Percentiles rank a stretch among this genome's conserved stretches.
phyloP scores from a whole-genome alignment of 1,140 invertebrate species.

The Thalassaphorura encarpata region DNA sequence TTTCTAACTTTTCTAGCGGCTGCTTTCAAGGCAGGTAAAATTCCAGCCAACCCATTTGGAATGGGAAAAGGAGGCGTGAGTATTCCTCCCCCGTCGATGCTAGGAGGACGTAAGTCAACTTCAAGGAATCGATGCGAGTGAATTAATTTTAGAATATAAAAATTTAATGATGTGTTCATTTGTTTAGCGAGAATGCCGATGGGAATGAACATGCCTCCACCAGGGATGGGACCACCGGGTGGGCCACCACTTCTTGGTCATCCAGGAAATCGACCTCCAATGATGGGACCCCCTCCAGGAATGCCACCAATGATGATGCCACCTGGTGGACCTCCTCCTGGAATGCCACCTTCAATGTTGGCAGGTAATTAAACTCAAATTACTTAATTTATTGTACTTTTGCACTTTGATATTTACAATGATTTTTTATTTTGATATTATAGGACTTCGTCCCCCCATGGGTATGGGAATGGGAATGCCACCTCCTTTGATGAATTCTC shows the following conservation, averaged over 20 bases:
- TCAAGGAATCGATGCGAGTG: neutral
- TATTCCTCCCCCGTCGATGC: slow-evolving; percentile 46
- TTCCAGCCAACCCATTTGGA: slow-evolving; percentile 79
- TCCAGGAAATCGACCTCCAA: slow-evolving; percentile 7
- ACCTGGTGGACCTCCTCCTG: slow-evolving; percentile 32
- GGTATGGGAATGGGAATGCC: slow-evolving; percentile 31
- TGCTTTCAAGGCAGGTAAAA: slow-evolving; percentile 90
- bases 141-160: neutral
- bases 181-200: neutral
- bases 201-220: slow-evolving; percentile 17
- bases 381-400: neutral
- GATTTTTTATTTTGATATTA: too few species aligned
- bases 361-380: slow-evolving; percentile 9
- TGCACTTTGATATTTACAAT: neutral
- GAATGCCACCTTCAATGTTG: slow-evolving; percentile 34
- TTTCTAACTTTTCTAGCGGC: slow-evolving; percentile 49
- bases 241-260: slow-evolving; percentile 8
- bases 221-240: slow-evolving; percentile 2
- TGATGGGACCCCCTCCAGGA: slow-evolving; percentile 23
- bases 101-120: slow-evolving; percentile 9
- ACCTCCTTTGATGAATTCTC: slow-evolving; percentile 35
- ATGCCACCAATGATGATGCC: slow-evolving; percentile 30
- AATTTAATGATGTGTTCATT: too few species aligned
- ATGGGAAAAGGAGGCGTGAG: slow-evolving; percentile 51
- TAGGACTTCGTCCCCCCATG: slow-evolving; percentile 26